Base-by-base conservation (phyloP, 2,797 vertebrate genomes). In the Cottoperca gobio region DNA sequence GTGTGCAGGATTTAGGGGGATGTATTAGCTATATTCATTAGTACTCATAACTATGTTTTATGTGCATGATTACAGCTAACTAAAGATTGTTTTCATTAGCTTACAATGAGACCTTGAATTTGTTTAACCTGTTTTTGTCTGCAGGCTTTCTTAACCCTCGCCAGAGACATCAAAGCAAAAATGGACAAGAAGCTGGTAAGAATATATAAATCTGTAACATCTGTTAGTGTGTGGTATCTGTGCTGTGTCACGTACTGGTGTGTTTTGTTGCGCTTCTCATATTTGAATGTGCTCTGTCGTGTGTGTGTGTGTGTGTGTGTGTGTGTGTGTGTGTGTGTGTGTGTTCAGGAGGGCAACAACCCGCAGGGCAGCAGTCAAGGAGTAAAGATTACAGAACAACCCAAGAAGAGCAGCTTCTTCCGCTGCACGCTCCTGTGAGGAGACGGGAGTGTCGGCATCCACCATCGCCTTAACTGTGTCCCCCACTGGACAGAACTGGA, bases 161-260 rank as follows among this genome's bases (percentile, higher is more conserved):
- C 98, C 69, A 97, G 97, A 94, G 98, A 99, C 87, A 99, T 99
- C 93, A 99, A 99, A 95, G 94, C 97, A 80, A 99, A 99, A 94
- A 99, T 99, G 97, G 98, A 99, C 95, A 98, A 96, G 90, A 99
- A 99, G 90, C 94, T 99, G 97, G 98, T 99, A 90, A 96, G 97
- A 54, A n/a, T n/a, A n/a, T n/a, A n/a, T n/a, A n/a, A n/a, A n/a
- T n/a, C n/a, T n/a, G n/a, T n/a, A n/a, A n/a, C n/a, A n/a, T n/a
- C n/a, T n/a, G n/a, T n/a, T n/a, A n/a, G 23, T 21, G 2, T 40
- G 6, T n/a, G 24, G 2, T 50, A 1, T 70, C 1, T 45, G 26
- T 49, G 4, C 49, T 35, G 21, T 42, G 13, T 39, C 8, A 4
- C 42, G 13, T 12, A 4, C 7, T 63, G 11, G 6, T 54, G 2